These are phyloP conservation scores for Gorsachius magnificus DNA, from an alignment of 2,797 vertebrate genomes.

Conservation along the genomic window DNA sequence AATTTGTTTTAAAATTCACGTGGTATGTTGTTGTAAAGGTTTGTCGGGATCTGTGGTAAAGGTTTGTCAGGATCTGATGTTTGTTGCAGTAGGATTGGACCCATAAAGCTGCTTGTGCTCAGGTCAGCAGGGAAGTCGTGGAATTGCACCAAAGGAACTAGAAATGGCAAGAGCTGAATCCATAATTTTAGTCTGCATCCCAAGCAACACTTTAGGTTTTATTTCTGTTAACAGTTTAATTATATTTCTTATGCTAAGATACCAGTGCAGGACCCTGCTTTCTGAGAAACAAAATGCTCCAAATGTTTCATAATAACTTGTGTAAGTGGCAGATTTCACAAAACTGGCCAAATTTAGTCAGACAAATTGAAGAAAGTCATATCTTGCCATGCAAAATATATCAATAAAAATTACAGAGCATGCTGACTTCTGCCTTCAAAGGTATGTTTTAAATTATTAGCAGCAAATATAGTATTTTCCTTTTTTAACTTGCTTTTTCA, in stretches of 20 bases:
- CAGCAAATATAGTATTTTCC: background rate
- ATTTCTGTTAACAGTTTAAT: background rate
- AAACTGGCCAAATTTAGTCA: background rate
- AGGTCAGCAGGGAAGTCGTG: background rate
- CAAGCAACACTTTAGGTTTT: background rate
- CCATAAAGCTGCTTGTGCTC: background rate
- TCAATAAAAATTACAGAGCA: background rate
- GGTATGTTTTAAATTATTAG: background rate
- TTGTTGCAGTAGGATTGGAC: background rate
- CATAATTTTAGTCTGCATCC: background rate
- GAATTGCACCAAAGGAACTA: background rate
- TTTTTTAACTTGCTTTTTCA: background rate
- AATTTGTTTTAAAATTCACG: background rate
- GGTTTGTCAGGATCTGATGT: background rate
- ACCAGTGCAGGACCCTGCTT: background rate
- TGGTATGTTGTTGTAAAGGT: background rate
- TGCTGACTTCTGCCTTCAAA: background rate
- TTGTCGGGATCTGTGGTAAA: background rate
- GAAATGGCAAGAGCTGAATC: background rate
- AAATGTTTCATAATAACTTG: background rate
- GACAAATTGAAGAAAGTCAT: background rate
- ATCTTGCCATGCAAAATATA: background rate
- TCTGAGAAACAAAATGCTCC: background rate
- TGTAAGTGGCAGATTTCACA: background rate
- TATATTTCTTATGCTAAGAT: background rate